phyloP scores from a whole-genome alignment of 2,888 invertebrate species.

The Cosmopolites sordidus region DNA sequence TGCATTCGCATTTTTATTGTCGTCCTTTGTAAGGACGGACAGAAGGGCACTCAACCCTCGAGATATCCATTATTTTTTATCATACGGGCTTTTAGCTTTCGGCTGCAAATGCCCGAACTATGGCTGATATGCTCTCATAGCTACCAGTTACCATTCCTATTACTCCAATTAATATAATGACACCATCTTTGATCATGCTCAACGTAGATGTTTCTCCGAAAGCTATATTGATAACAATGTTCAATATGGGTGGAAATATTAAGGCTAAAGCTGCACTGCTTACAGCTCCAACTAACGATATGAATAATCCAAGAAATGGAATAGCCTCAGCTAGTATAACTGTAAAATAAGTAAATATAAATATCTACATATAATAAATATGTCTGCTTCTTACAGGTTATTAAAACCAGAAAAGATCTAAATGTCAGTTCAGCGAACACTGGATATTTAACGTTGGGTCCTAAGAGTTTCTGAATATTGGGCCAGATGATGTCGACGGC shows the following conservation, averaged over 20 bases:
- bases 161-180: constrained; percentile 64
- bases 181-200: constrained; percentile 53
- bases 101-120: constrained; percentile 39
- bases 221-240: constrained; percentile 67
- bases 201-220: constrained; percentile 52
- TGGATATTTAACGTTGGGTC: constrained; percentile 53
- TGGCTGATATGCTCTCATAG: constrained; percentile 65
- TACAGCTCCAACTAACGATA: constrained; percentile 87
- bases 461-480: constrained; percentile 53
- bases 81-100: constrained; percentile 2
- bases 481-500: constrained; percentile 90
- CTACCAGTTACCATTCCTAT: constrained; percentile 72
- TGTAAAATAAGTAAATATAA: constrained; percentile 46
- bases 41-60: constrained; percentile 10
- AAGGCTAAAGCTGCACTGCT: constrained; percentile 84
- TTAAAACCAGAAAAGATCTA: constrained; percentile 65
- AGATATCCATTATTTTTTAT: constrained; percentile 7
- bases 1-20: neutral
- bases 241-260: constrained; percentile 83
- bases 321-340: constrained; percentile 82
- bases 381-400: constrained; percentile 72
- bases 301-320: constrained; percentile 80
- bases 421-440: constrained; percentile 65
- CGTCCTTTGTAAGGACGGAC: constrained; percentile 18
- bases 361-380: neutral